Evolutionary conservation across 2,113 vertebrate genomes (phyloP), one percentile per base, ranked within the genome.

Genomic region (Rhinolophus sinicus): DNA sequence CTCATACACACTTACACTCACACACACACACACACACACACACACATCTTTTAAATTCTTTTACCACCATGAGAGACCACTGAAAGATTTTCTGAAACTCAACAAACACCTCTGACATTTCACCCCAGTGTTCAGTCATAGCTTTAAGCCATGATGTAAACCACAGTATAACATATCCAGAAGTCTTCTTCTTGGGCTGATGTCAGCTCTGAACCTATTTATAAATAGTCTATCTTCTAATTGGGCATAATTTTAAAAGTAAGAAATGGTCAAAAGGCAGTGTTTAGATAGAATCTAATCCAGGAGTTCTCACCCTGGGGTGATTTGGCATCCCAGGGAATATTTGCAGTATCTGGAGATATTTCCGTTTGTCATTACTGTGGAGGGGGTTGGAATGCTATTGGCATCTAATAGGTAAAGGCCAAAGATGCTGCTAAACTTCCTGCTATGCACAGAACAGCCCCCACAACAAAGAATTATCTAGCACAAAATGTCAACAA

Each of bases 51-150:
- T 89, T 78, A 91, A 88, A 94, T 95, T 87, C 28, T 83, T 83
- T 70, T 9, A 72, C 33, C 13, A 26, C 88, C 52, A 64, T 90
- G 9, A 76, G 47, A 47, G 26, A 77, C 58, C 14, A 64, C 13
- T 52, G 4, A 90, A 83, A 77, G 8, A 60, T 47, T 87, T 58
- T 76, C 77, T 91, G 88, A 94, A 97, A 85, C 26, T 81, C 67
- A 88, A 60, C 1, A 50, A 76, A 60, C 8, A 60, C 81, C n/a
- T 70, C 52, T 88, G 70, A 94, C 56, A 47, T 76, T 70, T 85
- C 40, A 85, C 30, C 26, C 35, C 24, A 70, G 21, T 62, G 28
- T 58, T 91, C 7, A 54, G 72, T 50, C 15, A 35, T 26, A 82
- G 11, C n/a, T 69, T 52, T 16, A 80, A 88, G 56, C 40, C 70